Conservation (phyloP, 2,888 invertebrate genomes). For the Liopterus haemorrhoidalis region DNA sequence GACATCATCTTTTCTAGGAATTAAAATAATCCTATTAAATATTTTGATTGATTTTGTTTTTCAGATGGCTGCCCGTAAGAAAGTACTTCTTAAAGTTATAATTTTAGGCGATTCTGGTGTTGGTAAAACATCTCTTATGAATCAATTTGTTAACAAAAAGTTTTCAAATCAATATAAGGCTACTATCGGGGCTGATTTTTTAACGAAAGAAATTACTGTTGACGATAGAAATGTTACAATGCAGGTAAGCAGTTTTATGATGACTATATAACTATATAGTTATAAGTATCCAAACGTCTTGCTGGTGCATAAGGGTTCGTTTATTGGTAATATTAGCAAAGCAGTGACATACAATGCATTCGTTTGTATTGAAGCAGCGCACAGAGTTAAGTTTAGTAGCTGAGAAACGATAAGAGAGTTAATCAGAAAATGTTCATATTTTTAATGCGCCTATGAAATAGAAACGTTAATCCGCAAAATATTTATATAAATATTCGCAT, state of each 20-base stretch:
- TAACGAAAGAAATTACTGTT: constrained; percentile 98
- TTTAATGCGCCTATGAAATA: no score
- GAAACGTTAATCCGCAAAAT: no score
- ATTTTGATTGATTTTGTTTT: constrained; percentile 1
- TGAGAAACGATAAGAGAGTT: no score
- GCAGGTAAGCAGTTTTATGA: constrained; percentile 56
- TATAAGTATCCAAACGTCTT: no score
- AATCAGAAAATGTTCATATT: no score
- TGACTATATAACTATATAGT: background rate
- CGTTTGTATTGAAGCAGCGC: no score
- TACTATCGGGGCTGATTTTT: constrained; percentile 99
- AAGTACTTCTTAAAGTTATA: constrained; percentile 94
- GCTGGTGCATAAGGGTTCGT: no score
- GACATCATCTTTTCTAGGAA: no score
- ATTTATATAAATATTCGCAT: no score
- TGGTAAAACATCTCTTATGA: constrained; percentile 99
- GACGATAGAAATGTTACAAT: constrained; percentile 98
- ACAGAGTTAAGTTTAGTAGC: no score
- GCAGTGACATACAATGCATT: no score
- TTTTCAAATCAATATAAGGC: constrained; percentile 99
- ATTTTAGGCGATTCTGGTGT: constrained; percentile 98
- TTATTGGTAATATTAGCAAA: no score
- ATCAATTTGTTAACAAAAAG: constrained; percentile 99
- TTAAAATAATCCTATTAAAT: background rate
- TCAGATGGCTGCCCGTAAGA: constrained; percentile 86